Conservation (phyloP, 1,140 invertebrate species). For the Drosophila pruinosa region DNA sequence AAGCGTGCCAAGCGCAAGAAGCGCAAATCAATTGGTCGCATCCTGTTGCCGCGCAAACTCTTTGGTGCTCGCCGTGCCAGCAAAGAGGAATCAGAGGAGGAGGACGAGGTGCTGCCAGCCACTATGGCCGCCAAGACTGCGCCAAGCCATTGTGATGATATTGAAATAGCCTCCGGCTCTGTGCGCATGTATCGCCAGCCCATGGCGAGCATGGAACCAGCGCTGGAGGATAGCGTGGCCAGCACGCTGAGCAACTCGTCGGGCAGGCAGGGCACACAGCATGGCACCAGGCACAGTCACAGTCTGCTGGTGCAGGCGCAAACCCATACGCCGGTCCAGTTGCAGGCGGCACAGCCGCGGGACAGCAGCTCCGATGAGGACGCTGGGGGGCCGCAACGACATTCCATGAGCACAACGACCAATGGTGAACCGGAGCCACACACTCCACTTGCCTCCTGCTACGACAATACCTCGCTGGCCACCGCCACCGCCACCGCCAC, state of each 20-base stretch:
- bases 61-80: conserved; percentile 57
- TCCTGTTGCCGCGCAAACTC: conserved; percentile 63
- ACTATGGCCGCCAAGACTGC: conserved; percentile 23
- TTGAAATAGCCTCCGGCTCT: conserved; percentile 47
- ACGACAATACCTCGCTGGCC: conserved; percentile 68
- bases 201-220: not conserved
- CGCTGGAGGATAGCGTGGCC: conserved; percentile 69
- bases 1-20: conserved; percentile 71
- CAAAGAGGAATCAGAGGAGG: conserved; percentile 40
- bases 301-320: conserved; percentile 69
- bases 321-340: conserved; percentile 55
- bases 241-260: conserved; percentile 77
- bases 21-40: conserved; percentile 71
- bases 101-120: conserved; percentile 2
- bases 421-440: conserved; percentile 59
- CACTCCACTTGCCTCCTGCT: conserved; percentile 50
- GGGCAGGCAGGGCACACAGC: conserved; percentile 17
- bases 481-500: conserved; percentile 51
- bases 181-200: not conserved
- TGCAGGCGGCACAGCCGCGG: not conserved
- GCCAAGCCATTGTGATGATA: conserved; percentile 39
- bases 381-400: conserved; percentile 33
- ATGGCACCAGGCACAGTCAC: conserved; percentile 49
- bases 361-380: conserved; percentile 9
- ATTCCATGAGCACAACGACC: conserved; percentile 64